phyloP scores from a whole-genome alignment of 2,888 invertebrate genomes.

The Lasioglossum vierecki region DNA sequence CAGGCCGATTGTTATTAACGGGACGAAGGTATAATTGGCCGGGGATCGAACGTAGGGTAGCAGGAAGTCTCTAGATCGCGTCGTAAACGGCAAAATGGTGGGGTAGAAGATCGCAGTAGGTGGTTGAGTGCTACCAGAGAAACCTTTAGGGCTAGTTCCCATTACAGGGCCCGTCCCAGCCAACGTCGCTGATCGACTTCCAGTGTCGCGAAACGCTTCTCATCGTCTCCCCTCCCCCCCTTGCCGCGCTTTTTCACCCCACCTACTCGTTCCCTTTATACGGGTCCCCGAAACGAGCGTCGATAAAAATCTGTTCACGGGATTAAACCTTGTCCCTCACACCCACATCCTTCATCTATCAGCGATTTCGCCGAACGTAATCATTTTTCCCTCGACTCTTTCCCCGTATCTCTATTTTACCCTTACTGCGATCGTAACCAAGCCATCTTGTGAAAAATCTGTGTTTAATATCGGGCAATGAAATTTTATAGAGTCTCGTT shows the following conservation, averaged over 20 bases:
- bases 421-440: neutral
- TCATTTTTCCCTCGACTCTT: neutral
- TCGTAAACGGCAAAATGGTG: slow-evolving; percentile 21
- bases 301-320: slow-evolving; percentile 29
- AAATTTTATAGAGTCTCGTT: neutral
- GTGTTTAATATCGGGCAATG: neutral
- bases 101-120: slow-evolving; percentile 65
- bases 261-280: neutral
- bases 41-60: neutral
- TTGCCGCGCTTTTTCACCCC: neutral
- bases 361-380: neutral
- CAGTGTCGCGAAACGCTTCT: slow-evolving; percentile 38
- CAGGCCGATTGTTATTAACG: neutral
- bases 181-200: slow-evolving; percentile 50
- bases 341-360: neutral
- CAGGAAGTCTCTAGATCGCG: slow-evolving; percentile 28
- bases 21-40: neutral
- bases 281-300: slow-evolving; percentile 1
- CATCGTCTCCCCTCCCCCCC: neutral
- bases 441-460: neutral
- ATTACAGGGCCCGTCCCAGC: slow-evolving; percentile 30
- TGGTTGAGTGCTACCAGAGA: slow-evolving; percentile 75
- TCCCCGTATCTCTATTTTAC: neutral
- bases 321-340: neutral
- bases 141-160: slow-evolving; percentile 69